A percentile compares a stretch with the other conserved stretches of the same genome.
Evolutionary conservation across 1,140 invertebrate species (phyloP).

Genomic region (Leptopilina boulardi): DNA sequence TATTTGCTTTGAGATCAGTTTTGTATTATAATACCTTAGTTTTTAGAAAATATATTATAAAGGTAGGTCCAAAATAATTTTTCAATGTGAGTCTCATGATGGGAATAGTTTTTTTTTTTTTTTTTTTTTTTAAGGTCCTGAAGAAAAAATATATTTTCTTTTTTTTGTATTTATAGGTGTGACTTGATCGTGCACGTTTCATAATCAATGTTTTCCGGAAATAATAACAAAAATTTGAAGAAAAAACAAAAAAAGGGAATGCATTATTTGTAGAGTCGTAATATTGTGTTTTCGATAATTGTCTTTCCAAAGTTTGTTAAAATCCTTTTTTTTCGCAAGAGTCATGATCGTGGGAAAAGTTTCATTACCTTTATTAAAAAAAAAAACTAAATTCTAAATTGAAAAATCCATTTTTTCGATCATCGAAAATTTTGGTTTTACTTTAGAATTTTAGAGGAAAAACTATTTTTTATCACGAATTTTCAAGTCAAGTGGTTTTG

Average conservation of each 20-base stretch:
- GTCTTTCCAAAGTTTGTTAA: not conserved
- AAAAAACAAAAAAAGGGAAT: not conserved
- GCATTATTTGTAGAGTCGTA: slow-evolving; percentile 8
- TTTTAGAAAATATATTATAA: slow-evolving; percentile 69
- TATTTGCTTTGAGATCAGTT: slow-evolving; percentile 76
- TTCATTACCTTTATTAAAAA: too few relatives aligned
- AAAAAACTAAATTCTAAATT: too few relatives aligned
- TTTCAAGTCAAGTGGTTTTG: too few relatives aligned
- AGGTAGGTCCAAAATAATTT: slow-evolving; percentile 68
- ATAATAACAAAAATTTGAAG: too few relatives aligned
- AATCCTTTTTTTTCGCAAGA: too few relatives aligned
- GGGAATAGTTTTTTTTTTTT: slow-evolving; percentile 57
- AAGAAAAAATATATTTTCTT: too few relatives aligned
- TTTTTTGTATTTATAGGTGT: slow-evolving; percentile 34
- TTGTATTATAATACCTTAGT: slow-evolving; percentile 75
- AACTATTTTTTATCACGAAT: too few relatives aligned
- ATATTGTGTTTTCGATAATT: not conserved
- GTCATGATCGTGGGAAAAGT: too few relatives aligned
- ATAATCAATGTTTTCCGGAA: not conserved
- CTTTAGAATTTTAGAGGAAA: not conserved
- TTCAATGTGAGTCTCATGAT: slow-evolving; percentile 62
- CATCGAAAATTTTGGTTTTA: slow-evolving; percentile 32
- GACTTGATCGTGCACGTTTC: slow-evolving; percentile 25
- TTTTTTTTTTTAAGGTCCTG: too few relatives aligned
- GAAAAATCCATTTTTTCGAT: too few relatives aligned